Evolutionary conservation across 2,888 invertebrate genomes (phyloP).

Genomic region (Agonopterix subpropinquella): DNA sequence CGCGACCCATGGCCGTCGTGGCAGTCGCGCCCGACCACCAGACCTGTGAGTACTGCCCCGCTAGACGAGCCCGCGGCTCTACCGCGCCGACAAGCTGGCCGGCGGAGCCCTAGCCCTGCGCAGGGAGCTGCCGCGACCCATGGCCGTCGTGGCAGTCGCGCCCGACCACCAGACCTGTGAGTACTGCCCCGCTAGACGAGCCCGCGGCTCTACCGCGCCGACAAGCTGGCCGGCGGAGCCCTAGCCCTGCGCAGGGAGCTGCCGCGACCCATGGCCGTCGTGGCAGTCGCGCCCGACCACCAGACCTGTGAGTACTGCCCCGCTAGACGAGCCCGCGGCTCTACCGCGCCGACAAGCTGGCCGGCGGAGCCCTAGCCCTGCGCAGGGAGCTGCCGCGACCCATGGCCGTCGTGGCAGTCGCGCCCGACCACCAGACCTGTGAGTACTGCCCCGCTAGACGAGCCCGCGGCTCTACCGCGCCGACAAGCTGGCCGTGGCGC

Average conservation of each 20-base stretch:
- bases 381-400: constrained; percentile 85
- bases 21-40: constrained; percentile 84
- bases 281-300: constrained; percentile 84
- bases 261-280: constrained; percentile 90
- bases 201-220: constrained; percentile 86
- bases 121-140: constrained; percentile 85
- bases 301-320: constrained; percentile 79
- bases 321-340: too few species aligned
- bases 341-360: constrained; percentile 85
- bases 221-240: constrained; percentile 85
- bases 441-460: too few species aligned
- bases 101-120: constrained; percentile 83
- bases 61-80: too few species aligned
- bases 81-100: constrained; percentile 85
- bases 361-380: constrained; percentile 82
- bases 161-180: constrained; percentile 82
- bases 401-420: constrained; percentile 90
- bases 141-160: constrained; percentile 89
- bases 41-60: constrained; percentile 78
- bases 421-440: constrained; percentile 83
- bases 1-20: constrained; percentile 90
- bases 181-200: too few species aligned
- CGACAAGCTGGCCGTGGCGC: constrained; percentile 86
- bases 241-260: constrained; percentile 82
- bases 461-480: constrained; percentile 87